Base-by-base conservation (phyloP, 2,113 vertebrate genomes). In the Salvator merianae region DNA sequence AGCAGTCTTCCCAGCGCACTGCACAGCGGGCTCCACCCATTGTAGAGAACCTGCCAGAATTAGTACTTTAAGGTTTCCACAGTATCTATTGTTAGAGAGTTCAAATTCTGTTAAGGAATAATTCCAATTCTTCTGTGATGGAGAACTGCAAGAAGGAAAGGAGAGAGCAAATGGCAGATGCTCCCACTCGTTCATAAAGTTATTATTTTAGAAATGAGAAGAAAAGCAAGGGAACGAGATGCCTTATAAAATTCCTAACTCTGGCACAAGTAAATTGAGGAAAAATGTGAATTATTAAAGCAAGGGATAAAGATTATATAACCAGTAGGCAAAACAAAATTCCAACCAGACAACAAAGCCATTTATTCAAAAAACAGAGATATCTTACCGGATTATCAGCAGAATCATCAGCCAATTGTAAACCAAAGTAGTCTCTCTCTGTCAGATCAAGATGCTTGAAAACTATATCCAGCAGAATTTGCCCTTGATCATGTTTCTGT, bases 361-460 rank as follows among this genome's bases (percentile, higher is more conserved):
- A 83, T 84, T 16, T 2, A 0, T 86, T 88, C 81, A 2, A 30
- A 66, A 71, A 90, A 75, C 4, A 65, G 28, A 47, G 81, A 82
- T 69, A 83, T 97, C 98, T 97, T 93, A 99, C 99, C 89, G 97
- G 98, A 83, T 97, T 97, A 90, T 99, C 99, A 88, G 97, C 96
- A 88, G 97, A 96, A 94, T 99, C 98, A 84, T 99, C 98, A 85
- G 97, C 94, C 96, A 99, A 95, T 94, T 98, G 98, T 93, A 99
- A 97, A 94, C 99, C 98, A 93, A 99, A 99, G 95, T 99, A 99
- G 95, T 99, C 99, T 92, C 96, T 97, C 93, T 99, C 99, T 4
- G 98, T 99, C 96, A 99, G 96, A 96, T 99, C 98, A 81, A 99
- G 97, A 95, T 99, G 98, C 90, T 96, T 99, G 95, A 99, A 99